Evolutionary conservation across 2,113 vertebrate genomes (phyloP).

Genomic region (Choloepus hoffmanni): DNA sequence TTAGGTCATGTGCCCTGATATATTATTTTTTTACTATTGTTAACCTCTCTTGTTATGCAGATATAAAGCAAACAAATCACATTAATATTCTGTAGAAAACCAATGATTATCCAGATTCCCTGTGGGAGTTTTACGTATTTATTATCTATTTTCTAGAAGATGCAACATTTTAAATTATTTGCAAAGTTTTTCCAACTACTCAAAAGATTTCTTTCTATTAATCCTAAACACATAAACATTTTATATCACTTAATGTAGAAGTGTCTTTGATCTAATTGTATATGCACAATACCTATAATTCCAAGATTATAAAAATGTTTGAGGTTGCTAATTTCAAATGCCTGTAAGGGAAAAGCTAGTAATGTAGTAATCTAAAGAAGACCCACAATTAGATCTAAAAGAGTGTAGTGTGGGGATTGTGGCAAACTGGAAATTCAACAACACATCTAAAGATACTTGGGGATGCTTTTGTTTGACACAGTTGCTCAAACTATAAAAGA

Average conservation of each 20-base stretch:
- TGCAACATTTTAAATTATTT: not conserved
- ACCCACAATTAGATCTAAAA: not conserved
- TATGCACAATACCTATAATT: not conserved
- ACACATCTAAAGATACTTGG: not conserved
- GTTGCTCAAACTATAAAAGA: not conserved
- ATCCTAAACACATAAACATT: not conserved
- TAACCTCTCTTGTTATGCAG: slow-evolving; percentile 49
- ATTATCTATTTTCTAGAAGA: not conserved
- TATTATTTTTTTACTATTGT: slow-evolving; percentile 54
- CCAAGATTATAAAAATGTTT: not conserved
- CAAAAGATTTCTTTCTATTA: not conserved
- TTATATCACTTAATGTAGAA: not conserved
- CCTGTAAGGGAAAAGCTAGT: not conserved
- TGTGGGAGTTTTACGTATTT: not conserved
- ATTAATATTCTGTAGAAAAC: slow-evolving; percentile 34
- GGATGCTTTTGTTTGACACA: not conserved
- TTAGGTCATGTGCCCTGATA: slow-evolving; percentile 32
- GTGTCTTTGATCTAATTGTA: not conserved
- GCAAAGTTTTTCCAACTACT: not conserved
- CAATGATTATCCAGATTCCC: not conserved
- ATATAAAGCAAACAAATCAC: slow-evolving; percentile 48
- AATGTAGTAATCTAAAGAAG: not conserved
- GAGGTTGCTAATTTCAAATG: not conserved
- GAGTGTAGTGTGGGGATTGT: not conserved
- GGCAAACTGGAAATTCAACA: not conserved